Evolutionary conservation across 2,888 invertebrate genomes (phyloP).

Genomic region (Alloplasta piceator): DNA sequence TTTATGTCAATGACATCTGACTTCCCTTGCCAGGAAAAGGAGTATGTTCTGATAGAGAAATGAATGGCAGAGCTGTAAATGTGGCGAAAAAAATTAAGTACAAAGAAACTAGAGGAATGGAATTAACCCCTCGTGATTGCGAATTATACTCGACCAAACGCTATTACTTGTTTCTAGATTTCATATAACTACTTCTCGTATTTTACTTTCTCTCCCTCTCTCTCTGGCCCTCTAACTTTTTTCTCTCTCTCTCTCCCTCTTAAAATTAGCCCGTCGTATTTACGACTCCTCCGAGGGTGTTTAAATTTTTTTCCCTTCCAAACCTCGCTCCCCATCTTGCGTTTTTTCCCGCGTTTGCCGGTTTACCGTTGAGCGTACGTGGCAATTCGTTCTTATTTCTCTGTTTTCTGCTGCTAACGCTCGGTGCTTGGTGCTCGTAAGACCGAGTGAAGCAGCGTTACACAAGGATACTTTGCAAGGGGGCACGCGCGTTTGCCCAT

Average conservation of each 20-base stretch:
- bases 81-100: constrained; percentile 1
- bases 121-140: constrained; percentile 19
- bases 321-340: constrained; percentile 21
- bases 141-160: constrained; percentile 45
- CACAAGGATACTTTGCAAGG: constrained; percentile 23
- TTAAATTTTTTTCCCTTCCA: constrained; percentile 52
- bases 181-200: constrained; percentile 45
- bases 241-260: constrained; percentile 26
- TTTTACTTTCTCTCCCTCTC: constrained; percentile 29
- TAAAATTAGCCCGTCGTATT: constrained; percentile 60
- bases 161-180: constrained; percentile 47
- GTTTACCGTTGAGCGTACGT: constrained; percentile 51
- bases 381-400: constrained; percentile 53
- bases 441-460: neutral
- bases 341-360: constrained; percentile 45
- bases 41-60: too few relatives aligned
- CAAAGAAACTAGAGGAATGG: constrained; percentile 17
- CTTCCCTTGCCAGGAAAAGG: too few relatives aligned
- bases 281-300: constrained; percentile 61
- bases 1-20: too few relatives aligned
- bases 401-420: constrained; percentile 13
- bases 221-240: constrained; percentile 5
- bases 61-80: too few relatives aligned
- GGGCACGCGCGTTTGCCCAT: constrained; percentile 60
- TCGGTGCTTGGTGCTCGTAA: neutral